Percentiles rank a stretch among this genome's conserved stretches.
Conservation (phyloP, 64 coral and sea anemone genomes). For the Exaiptasia diaphana region DNA sequence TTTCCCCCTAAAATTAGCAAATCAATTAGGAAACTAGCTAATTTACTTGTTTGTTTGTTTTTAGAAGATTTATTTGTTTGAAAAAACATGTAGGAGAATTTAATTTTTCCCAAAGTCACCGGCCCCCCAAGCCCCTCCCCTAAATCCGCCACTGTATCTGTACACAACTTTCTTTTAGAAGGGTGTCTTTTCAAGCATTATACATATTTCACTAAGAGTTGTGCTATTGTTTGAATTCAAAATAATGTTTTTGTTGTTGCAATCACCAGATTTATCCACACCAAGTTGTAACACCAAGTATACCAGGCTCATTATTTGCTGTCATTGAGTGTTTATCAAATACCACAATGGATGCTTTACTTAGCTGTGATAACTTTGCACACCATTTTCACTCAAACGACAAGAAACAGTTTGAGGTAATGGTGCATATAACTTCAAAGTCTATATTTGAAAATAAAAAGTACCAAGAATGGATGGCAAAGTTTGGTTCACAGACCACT, state of each 20-base stretch:
- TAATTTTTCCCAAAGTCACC: not conserved
- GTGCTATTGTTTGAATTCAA: not conserved
- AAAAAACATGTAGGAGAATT: too few species aligned
- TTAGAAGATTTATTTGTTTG: too few species aligned
- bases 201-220: not conserved
- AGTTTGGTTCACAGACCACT: conserved; percentile 45
- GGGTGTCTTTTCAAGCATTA: too few species aligned
- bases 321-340: conserved; percentile 1
- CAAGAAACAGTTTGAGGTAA: conserved; percentile 32
- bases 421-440: conserved; percentile 56
- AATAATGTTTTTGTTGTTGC: not conserved
- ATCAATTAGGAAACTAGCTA: too few species aligned
- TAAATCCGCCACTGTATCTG: not conserved
- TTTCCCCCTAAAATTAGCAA: too few species aligned
- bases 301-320: conserved; percentile 6
- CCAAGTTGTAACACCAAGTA: not conserved
- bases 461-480: conserved; percentile 43
- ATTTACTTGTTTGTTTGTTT: too few species aligned
- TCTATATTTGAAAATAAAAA: conserved; percentile 37
- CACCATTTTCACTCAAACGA: too few species aligned
- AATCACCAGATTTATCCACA: not conserved
- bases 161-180: not conserved
- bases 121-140: not conserved
- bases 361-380: not conserved
- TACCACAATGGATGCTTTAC: conserved; percentile 8